phyloP scores from a whole-genome alignment of 2,113 vertebrate genomes.

The Elgaria multicarinata region DNA sequence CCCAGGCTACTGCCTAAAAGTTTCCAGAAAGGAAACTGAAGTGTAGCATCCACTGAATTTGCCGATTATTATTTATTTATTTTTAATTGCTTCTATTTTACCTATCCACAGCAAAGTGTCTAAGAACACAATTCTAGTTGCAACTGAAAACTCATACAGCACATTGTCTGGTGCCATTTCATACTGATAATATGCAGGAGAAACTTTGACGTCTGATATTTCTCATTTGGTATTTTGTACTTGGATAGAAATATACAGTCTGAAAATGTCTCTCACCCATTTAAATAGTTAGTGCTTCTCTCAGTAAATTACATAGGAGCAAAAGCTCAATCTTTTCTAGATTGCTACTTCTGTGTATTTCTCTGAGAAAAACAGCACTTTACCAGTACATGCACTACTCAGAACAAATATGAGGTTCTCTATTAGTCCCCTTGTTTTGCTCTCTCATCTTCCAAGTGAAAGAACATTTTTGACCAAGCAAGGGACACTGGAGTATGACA shows the following conservation, averaged over 20 bases:
- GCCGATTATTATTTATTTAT: no score
- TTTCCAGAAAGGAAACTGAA: neutral
- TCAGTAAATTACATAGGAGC: neutral
- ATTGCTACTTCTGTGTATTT: neutral
- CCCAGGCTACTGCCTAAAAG: neutral
- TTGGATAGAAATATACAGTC: neutral
- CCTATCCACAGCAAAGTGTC: neutral
- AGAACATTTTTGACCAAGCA: neutral
- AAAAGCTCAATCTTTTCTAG: neutral
- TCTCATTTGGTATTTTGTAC: neutral
- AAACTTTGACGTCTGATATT: neutral
- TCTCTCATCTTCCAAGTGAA: neutral
- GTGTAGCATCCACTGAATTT: neutral
- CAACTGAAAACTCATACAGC: neutral
- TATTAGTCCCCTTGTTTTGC: neutral
- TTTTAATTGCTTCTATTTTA: neutral
- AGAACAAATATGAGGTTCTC: neutral
- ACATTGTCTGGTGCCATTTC: no score
- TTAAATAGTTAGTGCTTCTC: neutral
- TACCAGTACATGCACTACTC: no score
- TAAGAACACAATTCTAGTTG: neutral
- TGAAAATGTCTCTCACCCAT: neutral
- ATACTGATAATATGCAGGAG: no score
- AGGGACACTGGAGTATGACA: neutral
- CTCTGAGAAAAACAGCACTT: neutral